Evolutionary conservation across 1,140 invertebrate species (phyloP).

Genomic region (Drosophila suzukii): DNA sequence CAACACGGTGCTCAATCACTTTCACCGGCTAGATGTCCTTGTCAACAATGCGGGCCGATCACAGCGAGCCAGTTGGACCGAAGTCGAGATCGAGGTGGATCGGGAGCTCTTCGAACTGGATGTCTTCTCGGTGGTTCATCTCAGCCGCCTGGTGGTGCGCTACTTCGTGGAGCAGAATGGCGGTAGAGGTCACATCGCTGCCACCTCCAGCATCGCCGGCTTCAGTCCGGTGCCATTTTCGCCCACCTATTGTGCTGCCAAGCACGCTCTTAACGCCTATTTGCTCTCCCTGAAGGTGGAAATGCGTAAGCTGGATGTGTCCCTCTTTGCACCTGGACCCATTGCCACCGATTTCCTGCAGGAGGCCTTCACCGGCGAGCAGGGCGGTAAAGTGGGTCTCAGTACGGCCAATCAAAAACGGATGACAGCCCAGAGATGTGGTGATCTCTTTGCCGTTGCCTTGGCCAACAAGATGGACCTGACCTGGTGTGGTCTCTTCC

Average conservation of each 20-base stretch:
- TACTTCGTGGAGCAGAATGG: slow-evolving; percentile 87
- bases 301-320: slow-evolving; percentile 87
- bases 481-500: slow-evolving; percentile 90
- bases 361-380: slow-evolving; percentile 89
- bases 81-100: slow-evolving; percentile 91
- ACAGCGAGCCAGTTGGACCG: slow-evolving; percentile 91
- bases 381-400: slow-evolving; percentile 86
- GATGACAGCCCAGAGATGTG: slow-evolving; percentile 90
- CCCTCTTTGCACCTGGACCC: slow-evolving; percentile 91
- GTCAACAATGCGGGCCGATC: slow-evolving; percentile 93
- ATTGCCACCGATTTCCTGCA: slow-evolving; percentile 90
- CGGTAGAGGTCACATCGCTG: slow-evolving; percentile 88
- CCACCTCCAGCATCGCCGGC: slow-evolving; percentile 91
- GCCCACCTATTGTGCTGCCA: slow-evolving; percentile 91
- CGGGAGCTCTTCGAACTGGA: slow-evolving; percentile 92
- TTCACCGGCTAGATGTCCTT: slow-evolving; percentile 91
- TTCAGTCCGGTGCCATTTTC: slow-evolving; percentile 90
- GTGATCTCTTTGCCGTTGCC: slow-evolving; percentile 89
- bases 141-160: slow-evolving; percentile 88
- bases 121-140: slow-evolving; percentile 90
- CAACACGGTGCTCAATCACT: slow-evolving; percentile 88
- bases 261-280: slow-evolving; percentile 93
- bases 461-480: slow-evolving; percentile 91
- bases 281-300: slow-evolving; percentile 88
- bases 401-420: slow-evolving; percentile 85